Conservation (phyloP, 2,113 vertebrate species). For the Passerina amoena region DNA sequence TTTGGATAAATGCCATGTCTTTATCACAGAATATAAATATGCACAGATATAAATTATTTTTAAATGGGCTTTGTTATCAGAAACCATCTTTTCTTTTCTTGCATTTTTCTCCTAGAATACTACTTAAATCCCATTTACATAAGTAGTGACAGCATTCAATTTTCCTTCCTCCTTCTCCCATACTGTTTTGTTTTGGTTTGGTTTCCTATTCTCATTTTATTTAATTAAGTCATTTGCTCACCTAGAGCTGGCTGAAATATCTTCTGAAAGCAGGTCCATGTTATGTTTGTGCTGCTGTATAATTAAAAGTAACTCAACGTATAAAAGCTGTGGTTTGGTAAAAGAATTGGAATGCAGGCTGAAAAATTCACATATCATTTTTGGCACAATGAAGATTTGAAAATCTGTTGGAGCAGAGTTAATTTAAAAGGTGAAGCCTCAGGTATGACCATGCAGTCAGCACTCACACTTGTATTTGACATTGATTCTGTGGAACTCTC, state of each 20-base stretch:
- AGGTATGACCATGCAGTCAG: background rate
- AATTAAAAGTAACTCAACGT: slow-evolving; percentile 22
- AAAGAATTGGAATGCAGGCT: background rate
- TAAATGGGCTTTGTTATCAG: background rate
- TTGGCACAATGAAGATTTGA: background rate
- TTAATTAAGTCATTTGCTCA: slow-evolving; percentile 8
- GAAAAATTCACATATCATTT: background rate
- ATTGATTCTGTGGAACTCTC: background rate
- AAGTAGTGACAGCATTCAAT: background rate
- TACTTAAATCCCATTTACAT: background rate
- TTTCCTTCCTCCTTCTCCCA: background rate
- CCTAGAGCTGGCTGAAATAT: background rate
- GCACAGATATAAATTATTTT: background rate
- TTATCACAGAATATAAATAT: background rate
- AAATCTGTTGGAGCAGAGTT: background rate
- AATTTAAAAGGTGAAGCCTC: background rate
- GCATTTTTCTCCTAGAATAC: background rate
- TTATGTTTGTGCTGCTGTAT: background rate
- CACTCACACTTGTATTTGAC: background rate
- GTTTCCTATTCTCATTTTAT: background rate
- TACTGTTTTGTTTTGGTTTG: background rate
- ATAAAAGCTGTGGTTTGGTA: background rate
- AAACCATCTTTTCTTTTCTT: background rate
- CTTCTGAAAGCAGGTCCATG: background rate
- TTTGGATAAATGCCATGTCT: background rate